These are phyloP conservation scores for Anoplius nigerrimus DNA, from an alignment of 2,888 invertebrate species.

Conservation along the genomic window DNA sequence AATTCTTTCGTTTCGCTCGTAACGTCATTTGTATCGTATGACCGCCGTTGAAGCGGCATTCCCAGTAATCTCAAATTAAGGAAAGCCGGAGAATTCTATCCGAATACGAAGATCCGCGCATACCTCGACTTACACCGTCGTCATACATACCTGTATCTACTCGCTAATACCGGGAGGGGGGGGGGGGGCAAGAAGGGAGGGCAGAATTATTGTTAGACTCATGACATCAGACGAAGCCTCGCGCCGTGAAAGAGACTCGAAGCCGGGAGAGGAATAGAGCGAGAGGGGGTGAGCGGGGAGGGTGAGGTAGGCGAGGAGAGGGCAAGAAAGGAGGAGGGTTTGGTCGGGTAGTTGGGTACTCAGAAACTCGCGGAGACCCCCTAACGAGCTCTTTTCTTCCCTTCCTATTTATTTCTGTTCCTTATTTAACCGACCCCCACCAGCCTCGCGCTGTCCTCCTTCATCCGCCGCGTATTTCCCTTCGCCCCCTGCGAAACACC, in stretches of 20 bases:
- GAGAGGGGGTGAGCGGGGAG: slow-evolving; percentile 24
- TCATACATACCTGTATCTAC: too few species aligned
- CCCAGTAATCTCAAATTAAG: too few species aligned
- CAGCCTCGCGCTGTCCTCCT: slow-evolving; percentile 52
- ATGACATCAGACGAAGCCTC: too few species aligned
- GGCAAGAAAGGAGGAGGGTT: slow-evolving; percentile 40
- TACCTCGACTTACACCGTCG: too few species aligned
- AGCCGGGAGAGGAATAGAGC: slow-evolving; percentile 17
- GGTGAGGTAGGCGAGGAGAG: slow-evolving; percentile 12
- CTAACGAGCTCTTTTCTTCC: slow-evolving; percentile 65
- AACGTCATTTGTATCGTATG: neutral
- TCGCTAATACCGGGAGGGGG: slow-evolving; percentile 32
- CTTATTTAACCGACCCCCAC: slow-evolving; percentile 72
- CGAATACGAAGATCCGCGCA: too few species aligned
- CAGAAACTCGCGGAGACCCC: slow-evolving; percentile 63
- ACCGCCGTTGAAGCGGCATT: neutral
- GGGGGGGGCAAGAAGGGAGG: slow-evolving; percentile 2
- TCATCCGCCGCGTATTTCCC: slow-evolving; percentile 39
- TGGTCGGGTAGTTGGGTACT: slow-evolving; percentile 66
- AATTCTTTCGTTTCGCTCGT: too few species aligned
- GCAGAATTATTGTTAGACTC: too few species aligned
- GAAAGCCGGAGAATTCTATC: too few species aligned
- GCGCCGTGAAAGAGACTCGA: too few species aligned
- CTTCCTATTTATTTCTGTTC: slow-evolving; percentile 73
- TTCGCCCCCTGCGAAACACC: slow-evolving; percentile 47